phyloP scores from a whole-genome alignment of 2,113 vertebrate genomes.

The Pyxicephalus adspersus region DNA sequence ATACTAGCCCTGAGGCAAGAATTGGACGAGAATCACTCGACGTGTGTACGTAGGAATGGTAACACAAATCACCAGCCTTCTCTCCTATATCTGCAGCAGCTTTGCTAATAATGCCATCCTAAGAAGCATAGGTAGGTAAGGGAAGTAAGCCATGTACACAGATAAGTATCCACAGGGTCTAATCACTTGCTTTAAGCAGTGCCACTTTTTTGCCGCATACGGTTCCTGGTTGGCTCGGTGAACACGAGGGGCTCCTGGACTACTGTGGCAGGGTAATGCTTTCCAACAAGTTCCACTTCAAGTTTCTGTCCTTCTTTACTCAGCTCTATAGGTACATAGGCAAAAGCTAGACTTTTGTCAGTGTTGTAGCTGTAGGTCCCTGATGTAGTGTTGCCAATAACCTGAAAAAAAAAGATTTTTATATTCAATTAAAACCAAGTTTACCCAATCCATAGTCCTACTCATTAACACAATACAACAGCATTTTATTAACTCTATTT shows the following conservation, averaged over 20 bases:
- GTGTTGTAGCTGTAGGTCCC: conserved; percentile 89
- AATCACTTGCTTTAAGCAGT: conserved; percentile 45
- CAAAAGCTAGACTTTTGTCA: conserved; percentile 89
- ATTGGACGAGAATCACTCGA: no score
- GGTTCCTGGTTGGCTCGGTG: conserved; percentile 84
- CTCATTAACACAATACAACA: no score
- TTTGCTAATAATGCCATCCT: not conserved
- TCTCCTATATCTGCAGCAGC: no score
- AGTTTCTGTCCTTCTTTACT: conserved; percentile 84
- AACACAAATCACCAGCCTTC: no score
- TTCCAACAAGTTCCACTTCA: conserved; percentile 91
- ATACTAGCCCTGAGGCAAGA: no score
- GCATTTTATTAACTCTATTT: no score
- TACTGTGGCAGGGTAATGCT: conserved; percentile 81
- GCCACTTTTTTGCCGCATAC: conserved; percentile 78
- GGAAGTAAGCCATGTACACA: not conserved
- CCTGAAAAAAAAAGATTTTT: conserved; percentile 71
- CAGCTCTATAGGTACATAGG: conserved; percentile 85
- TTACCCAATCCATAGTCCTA: no score
- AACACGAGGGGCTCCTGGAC: conserved; percentile 86
- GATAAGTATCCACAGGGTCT: not conserved
- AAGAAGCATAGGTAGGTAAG: not conserved
- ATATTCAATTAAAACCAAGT: no score
- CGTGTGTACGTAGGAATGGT: no score
- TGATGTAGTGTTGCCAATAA: conserved; percentile 95